Percentiles rank a stretch among this genome's conserved stretches.
phyloP scores from a whole-genome alignment of 2,113 vertebrate species.

The Pionites leucogaster region DNA sequence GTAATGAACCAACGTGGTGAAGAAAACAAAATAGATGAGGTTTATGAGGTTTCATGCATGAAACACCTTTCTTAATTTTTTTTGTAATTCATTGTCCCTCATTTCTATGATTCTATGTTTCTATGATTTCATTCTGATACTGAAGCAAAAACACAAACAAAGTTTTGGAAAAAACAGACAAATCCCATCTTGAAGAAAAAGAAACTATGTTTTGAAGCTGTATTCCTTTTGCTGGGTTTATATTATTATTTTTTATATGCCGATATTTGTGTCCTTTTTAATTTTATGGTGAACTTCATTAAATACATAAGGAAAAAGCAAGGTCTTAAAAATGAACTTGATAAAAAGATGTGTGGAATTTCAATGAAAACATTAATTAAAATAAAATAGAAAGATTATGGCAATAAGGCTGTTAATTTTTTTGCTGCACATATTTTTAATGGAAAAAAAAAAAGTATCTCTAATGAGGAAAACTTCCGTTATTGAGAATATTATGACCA shows the following conservation, averaged over 20 bases:
- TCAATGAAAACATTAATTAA: conserved; percentile 9
- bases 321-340: background rate
- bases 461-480: background rate
- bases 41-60: background rate
- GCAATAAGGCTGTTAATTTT: background rate
- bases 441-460: background rate
- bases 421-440: background rate
- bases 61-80: rapidly evolving
- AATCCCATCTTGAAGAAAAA: background rate
- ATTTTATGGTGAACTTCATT: background rate
- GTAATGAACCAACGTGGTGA: background rate
- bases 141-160: background rate
- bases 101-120: background rate
- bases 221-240: background rate
- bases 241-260: background rate
- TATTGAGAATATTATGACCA: background rate
- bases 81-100: background rate
- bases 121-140: background rate
- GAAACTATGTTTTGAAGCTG: background rate
- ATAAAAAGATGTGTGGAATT: background rate
- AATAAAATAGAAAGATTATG: background rate
- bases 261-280: background rate
- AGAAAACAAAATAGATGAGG: background rate
- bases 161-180: rapidly evolving
- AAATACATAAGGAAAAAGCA: background rate